phyloP scores from a whole-genome alignment of 2,113 vertebrate genomes.

The Hoplias malabaricus region DNA sequence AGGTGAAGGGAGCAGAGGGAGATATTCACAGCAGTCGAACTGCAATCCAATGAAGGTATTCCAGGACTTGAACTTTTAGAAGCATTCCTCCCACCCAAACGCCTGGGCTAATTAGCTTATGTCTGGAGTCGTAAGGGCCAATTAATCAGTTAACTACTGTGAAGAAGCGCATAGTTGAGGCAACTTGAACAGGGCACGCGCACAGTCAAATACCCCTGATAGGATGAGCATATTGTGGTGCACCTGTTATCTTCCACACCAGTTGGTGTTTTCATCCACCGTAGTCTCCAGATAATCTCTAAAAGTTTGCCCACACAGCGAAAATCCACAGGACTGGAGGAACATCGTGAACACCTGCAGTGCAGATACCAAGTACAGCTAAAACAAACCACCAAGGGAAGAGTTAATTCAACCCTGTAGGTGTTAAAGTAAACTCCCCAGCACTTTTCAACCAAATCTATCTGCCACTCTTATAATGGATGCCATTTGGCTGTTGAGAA shows the following conservation, averaged over 20 bases:
- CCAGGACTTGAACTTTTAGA: neutral
- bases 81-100: neutral
- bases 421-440: neutral
- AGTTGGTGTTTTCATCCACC: constrained; percentile 35
- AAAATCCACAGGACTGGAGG: neutral
- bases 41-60: neutral
- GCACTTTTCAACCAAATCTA: too few relatives aligned
- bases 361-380: neutral
- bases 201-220: constrained; percentile 11
- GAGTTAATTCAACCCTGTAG: neutral
- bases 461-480: too few relatives aligned
- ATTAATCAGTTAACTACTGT: constrained; percentile 36
- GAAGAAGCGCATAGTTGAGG: constrained; percentile 22
- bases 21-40: neutral
- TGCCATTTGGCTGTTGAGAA: too few relatives aligned
- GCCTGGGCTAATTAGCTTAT: constrained; percentile 19
- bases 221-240: constrained; percentile 30
- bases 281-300: constrained; percentile 26
- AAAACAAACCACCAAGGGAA: neutral
- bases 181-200: constrained; percentile 7
- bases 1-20: neutral
- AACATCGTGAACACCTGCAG: neutral
- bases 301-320: neutral
- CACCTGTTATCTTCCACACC: constrained; percentile 33
- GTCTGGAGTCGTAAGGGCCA: constrained; percentile 25